A percentile compares a stretch with the other conserved stretches of the same genome.
Conservation (phyloP, 2,888 invertebrate species). For the Zaprionus obscuricornis region DNA sequence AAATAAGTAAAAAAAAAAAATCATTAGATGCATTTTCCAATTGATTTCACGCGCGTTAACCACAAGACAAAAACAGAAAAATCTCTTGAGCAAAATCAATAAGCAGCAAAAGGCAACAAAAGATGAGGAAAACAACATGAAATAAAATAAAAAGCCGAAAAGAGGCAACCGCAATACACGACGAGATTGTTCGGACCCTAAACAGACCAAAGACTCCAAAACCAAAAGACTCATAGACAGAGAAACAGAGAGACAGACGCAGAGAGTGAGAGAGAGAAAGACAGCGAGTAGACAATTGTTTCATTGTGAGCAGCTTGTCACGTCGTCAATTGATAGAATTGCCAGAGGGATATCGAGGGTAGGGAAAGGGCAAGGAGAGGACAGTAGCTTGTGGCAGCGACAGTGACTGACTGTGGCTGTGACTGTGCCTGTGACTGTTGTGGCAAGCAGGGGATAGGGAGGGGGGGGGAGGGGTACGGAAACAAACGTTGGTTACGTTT, state of each 20-base stretch:
- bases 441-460: slow-evolving; percentile 22
- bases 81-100: slow-evolving; percentile 65
- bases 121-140: slow-evolving; percentile 5
- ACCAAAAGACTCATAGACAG: background rate
- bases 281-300: slow-evolving; percentile 43
- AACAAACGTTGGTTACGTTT: slow-evolving; percentile 34
- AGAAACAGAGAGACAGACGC: background rate
- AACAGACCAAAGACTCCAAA: background rate
- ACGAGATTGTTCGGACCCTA: slow-evolving; percentile 40
- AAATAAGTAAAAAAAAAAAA: no score
- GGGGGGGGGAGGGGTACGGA: slow-evolving; percentile 7
- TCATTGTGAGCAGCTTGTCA: slow-evolving; percentile 61
- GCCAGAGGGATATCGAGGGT: background rate
- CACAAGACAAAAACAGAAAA: slow-evolving; percentile 44
- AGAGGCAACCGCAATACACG: slow-evolving; percentile 52
- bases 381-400: no score
- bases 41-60: slow-evolving; percentile 68
- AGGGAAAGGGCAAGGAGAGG: no score
- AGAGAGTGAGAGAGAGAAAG: background rate
- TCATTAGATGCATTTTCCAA: slow-evolving; percentile 76
- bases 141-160: slow-evolving; percentile 17
- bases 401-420: no score
- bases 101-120: slow-evolving; percentile 69
- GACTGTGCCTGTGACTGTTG: no score
- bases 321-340: slow-evolving; percentile 19